A percentile compares a stretch with the other conserved stretches of the same genome.
Conservation (phyloP, 1,140 invertebrate genomes). For the Linepithema humile region DNA sequence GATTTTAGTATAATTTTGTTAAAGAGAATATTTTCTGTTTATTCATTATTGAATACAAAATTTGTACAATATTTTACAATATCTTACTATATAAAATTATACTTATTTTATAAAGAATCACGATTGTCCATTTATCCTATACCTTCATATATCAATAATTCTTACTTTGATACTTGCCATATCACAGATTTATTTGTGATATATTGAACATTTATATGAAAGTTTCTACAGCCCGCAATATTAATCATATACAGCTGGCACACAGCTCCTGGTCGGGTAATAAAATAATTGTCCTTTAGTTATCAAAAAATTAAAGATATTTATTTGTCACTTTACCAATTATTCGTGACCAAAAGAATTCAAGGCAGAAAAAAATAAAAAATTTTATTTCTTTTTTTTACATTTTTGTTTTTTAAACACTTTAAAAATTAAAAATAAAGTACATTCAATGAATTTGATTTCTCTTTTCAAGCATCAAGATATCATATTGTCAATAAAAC, state of each 20-base stretch:
- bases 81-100: background rate
- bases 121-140: background rate
- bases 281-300: background rate
- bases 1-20: constrained; percentile 1
- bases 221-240: background rate
- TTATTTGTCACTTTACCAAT: background rate
- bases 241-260: background rate
- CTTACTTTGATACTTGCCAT: background rate
- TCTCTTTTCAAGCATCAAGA: no score
- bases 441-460: no score
- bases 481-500: no score
- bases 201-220: no score
- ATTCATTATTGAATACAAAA: constrained; percentile 33
- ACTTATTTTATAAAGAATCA: no score
- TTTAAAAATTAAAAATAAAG: no score
- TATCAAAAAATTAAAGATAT: constrained; percentile 1
- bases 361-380: background rate
- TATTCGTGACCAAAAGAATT: background rate
- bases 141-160: background rate
- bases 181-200: constrained; percentile 17
- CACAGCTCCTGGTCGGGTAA: background rate
- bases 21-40: constrained; percentile 21
- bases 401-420: no score
- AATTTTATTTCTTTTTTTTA: background rate
- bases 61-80: constrained; percentile 40